Evolutionary conservation across 2,797 vertebrate species (phyloP).

Genomic region (Onychomys arenicola): DNA sequence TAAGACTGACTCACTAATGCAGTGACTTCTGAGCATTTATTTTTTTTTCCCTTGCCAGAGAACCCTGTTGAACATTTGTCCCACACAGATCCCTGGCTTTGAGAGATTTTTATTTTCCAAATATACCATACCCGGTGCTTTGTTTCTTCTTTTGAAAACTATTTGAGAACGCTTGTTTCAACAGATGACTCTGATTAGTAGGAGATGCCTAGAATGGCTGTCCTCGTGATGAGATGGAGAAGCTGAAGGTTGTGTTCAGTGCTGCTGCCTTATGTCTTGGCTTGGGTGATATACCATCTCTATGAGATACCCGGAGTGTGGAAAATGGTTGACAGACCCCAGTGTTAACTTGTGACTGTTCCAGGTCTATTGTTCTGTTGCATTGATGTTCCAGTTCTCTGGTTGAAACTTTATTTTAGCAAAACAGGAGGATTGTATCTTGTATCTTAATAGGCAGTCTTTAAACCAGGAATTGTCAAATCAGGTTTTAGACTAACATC

Average conservation of each 20-base stretch:
- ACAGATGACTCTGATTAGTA: background rate
- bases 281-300: background rate
- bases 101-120: conserved; percentile 42
- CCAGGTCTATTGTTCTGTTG: background rate
- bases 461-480: background rate
- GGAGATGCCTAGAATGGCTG: background rate
- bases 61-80: background rate
- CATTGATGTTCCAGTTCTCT: background rate
- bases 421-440: background rate
- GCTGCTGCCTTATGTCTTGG: background rate
- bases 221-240: background rate
- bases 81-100: background rate
- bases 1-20: background rate
- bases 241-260: background rate
- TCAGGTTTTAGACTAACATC: background rate
- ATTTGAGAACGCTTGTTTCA: background rate
- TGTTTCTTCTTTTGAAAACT: conserved; percentile 47
- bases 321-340: background rate
- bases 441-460: background rate
- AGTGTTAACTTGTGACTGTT: background rate
- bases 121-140: background rate
- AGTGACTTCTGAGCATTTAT: background rate
- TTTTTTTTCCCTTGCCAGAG: background rate
- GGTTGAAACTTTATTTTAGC: background rate
- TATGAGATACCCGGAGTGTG: background rate